These are phyloP conservation scores for Halcyon badia DNA, from an alignment of 2,797 vertebrate species.

Conservation along the genomic window DNA sequence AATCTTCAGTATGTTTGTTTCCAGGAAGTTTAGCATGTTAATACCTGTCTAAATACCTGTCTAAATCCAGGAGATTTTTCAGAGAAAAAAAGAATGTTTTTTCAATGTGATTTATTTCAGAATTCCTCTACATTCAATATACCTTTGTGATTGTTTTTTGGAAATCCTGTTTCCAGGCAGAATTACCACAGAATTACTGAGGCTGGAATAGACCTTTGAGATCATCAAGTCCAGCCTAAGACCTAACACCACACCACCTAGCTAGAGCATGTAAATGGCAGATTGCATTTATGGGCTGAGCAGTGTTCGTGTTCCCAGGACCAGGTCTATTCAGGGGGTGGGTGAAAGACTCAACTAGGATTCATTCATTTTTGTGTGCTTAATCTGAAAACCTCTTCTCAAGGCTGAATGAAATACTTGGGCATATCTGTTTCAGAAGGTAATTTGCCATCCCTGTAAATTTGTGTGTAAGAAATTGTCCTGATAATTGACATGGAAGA, in stretches of 20 bases:
- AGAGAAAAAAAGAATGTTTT: background rate
- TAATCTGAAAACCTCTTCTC: background rate
- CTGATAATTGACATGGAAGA: background rate
- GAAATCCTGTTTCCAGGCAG: background rate
- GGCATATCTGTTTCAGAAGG: background rate
- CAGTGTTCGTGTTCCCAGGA: background rate
- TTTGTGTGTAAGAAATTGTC: background rate
- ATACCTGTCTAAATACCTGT: background rate
- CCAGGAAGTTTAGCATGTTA: background rate
- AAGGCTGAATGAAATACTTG: background rate
- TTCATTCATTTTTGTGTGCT: background rate
- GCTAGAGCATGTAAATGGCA: too few relatives aligned
- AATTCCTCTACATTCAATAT: background rate
- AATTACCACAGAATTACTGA: too few relatives aligned
- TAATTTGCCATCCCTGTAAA: background rate
- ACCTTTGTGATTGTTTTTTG: background rate
- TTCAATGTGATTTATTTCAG: background rate
- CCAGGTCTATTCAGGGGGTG: background rate
- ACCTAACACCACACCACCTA: too few relatives aligned
- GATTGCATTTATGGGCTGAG: background rate
- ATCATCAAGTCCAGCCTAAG: too few relatives aligned
- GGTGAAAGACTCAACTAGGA: background rate
- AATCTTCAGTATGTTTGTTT: background rate
- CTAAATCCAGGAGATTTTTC: background rate
- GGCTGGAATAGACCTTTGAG: too few relatives aligned